phyloP scores from a whole-genome alignment of 2,113 vertebrate genomes.

The Lamprotornis superbus region DNA sequence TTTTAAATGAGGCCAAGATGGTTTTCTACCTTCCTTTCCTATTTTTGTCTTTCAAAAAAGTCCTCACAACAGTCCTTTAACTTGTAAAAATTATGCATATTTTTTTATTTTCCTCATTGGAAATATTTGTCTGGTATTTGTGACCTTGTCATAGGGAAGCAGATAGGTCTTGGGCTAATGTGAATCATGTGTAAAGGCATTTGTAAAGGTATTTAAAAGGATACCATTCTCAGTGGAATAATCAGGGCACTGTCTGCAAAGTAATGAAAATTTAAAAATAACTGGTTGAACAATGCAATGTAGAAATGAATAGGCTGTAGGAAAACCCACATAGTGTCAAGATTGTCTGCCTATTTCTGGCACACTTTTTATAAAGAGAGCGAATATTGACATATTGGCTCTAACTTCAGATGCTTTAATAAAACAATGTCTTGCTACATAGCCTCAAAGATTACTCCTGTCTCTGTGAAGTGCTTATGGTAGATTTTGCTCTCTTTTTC shows the following conservation, averaged over 20 bases:
- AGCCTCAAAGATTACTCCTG: background rate
- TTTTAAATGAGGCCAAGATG: constrained; percentile 4
- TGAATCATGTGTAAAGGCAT: background rate
- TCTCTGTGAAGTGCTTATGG: background rate
- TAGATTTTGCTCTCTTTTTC: background rate
- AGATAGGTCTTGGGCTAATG: background rate
- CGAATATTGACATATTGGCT: background rate
- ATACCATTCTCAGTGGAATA: background rate
- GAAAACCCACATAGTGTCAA: background rate
- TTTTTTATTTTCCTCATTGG: background rate
- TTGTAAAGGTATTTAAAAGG: constrained; percentile 5
- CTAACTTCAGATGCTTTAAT: background rate
- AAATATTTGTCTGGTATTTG: background rate
- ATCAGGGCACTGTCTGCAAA: constrained; percentile 20
- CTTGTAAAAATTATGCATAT: background rate
- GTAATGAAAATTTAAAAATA: constrained; percentile 43
- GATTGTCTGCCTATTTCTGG: background rate
- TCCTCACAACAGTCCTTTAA: background rate
- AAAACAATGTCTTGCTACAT: background rate
- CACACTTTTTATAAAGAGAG: background rate
- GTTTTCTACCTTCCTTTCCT: background rate
- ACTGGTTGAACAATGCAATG: background rate
- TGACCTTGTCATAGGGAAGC: background rate
- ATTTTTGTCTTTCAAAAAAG: background rate
- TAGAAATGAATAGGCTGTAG: constrained; percentile 20